A percentile compares a stretch with the other conserved stretches of the same genome.
Evolutionary conservation across 2,113 vertebrate species (phyloP).

Genomic region (Dasyurus viverrinus): DNA sequence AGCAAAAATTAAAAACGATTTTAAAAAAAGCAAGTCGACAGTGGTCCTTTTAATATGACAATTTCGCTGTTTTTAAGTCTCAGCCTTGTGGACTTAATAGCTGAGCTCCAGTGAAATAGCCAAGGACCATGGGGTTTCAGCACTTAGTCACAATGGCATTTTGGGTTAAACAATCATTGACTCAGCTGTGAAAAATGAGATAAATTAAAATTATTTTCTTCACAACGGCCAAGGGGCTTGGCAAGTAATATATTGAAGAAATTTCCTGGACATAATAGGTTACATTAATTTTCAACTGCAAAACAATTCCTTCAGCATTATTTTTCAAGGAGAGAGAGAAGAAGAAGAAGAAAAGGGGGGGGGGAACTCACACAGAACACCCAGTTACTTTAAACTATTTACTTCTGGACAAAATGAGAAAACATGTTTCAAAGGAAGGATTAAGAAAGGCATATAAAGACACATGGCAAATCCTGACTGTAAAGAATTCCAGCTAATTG

Average conservation of each 20-base stretch:
- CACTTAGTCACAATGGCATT: slow-evolving; percentile 85
- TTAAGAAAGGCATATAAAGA: slow-evolving; percentile 74
- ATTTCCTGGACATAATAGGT: slow-evolving; percentile 87
- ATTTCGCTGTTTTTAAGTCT: slow-evolving; percentile 71
- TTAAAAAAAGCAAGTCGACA: slow-evolving; percentile 75
- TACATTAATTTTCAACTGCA: slow-evolving; percentile 88
- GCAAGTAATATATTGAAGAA: slow-evolving; percentile 88
- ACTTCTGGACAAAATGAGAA: slow-evolving; percentile 79
- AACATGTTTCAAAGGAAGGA: slow-evolving; percentile 74
- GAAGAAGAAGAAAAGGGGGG: slow-evolving; percentile 34
- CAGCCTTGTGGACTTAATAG: slow-evolving; percentile 75
- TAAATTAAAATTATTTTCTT: slow-evolving; percentile 90
- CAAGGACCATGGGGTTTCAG: slow-evolving; percentile 79
- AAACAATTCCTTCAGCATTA: slow-evolving; percentile 86
- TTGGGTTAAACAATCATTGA: slow-evolving; percentile 88
- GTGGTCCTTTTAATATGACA: slow-evolving; percentile 67
- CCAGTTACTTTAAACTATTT: slow-evolving; percentile 76
- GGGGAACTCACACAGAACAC: slow-evolving; percentile 5
- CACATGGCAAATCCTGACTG: slow-evolving; percentile 50
- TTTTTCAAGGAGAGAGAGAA: slow-evolving; percentile 82
- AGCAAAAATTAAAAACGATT: slow-evolving; percentile 80
- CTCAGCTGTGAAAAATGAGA: slow-evolving; percentile 88
- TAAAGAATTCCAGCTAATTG: slow-evolving; percentile 75
- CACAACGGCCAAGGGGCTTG: slow-evolving; percentile 80
- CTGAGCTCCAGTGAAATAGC: slow-evolving; percentile 78